Base-by-base conservation (phyloP, 2,113 vertebrate species). In the Leucopsar rothschildi region DNA sequence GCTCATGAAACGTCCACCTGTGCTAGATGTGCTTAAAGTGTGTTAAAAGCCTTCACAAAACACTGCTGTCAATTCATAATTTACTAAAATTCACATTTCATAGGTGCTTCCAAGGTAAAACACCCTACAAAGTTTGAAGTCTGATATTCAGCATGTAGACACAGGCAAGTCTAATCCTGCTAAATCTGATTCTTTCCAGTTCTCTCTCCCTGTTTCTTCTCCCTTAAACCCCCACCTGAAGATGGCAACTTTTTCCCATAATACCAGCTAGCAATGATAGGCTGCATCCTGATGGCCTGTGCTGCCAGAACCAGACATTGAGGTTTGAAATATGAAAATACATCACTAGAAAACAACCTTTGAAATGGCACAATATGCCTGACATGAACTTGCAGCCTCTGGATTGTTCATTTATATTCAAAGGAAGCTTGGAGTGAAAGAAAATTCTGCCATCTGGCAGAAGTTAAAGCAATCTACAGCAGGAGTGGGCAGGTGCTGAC, bases 381-480 rank as follows among this genome's bases (percentile, higher is more conserved):
- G 93, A 82, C 11, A 8, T 15, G 64, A 94, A 60, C 75, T 81
- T 63, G 49, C 82, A 94, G 82, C 56, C 56, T 75, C 76, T 78
- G 83, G 50, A 53, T 27, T 73, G 66, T 35, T 90, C 61, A 91
- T 95, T 94, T 87, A 75, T 63, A 93, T 92, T 90, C 90, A 83
- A 86, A 90, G 88, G 47, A 64, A 90, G 82, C 71, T 88, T 19
- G 28, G 13, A 83, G 31, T n/a, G 35, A 81, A 70, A 60, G 79
- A 78, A 86, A 86, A 77, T 47, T 86, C 87, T 86, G 64, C 94
- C 88, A 93, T 90, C 82, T 93, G 85, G 80, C 71, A 92, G 68
- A 70, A 95, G 60, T 31, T 57, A 45, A 66, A 90, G 68, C 70
- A 86, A 80, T 78, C 42, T 64, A 59, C 60, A 75, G 53, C 6